These are phyloP conservation scores for Procavia capensis DNA, from an alignment of 2,113 vertebrate genomes.

Conservation along the genomic window DNA sequence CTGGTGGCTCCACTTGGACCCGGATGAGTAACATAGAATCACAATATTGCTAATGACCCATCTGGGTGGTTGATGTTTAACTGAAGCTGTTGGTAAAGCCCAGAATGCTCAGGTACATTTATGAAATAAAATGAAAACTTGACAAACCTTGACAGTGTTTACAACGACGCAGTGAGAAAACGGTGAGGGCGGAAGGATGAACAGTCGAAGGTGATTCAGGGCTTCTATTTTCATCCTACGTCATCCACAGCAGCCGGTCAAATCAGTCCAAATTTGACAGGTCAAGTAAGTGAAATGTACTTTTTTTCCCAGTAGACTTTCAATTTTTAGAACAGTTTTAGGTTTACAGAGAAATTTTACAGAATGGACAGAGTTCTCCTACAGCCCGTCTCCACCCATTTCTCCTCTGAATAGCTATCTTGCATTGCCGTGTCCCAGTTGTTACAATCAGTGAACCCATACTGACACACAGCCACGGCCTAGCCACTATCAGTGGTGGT, in stretches of 20 bases:
- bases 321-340: background rate
- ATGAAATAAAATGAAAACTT: slow-evolving; percentile 29
- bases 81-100: background rate
- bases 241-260: slow-evolving; percentile 7
- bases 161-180: background rate
- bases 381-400: background rate
- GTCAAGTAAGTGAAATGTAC: background rate
- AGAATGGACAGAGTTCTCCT: background rate
- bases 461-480: background rate
- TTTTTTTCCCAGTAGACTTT: background rate
- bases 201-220: background rate
- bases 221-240: background rate
- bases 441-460: background rate
- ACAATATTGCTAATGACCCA: background rate
- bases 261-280: background rate
- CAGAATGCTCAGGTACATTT: background rate
- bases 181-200: background rate
- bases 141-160: slow-evolving; percentile 33
- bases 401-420: background rate
- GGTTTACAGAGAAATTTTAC: background rate
- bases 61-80: background rate
- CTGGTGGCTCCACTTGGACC: background rate
- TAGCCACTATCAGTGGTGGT: background rate
- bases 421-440: too few species aligned
- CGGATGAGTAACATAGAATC: background rate